Evolutionary conservation across 2,113 vertebrate species (phyloP).

Genomic region (Sphyrna mokarran): DNA sequence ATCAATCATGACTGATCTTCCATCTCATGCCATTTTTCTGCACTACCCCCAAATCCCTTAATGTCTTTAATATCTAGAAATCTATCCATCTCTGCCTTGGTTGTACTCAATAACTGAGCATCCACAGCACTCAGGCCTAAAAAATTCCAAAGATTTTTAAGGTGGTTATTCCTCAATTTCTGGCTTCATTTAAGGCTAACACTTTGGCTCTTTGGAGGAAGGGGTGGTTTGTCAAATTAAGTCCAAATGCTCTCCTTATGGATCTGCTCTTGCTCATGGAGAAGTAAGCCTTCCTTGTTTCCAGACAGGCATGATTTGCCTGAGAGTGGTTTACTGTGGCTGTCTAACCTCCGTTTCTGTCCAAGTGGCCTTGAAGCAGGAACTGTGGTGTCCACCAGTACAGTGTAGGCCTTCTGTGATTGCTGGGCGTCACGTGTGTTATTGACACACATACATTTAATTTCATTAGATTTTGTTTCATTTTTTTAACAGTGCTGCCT

Average conservation of each 20-base stretch:
- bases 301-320: neutral
- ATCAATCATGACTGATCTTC: too few species aligned
- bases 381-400: neutral
- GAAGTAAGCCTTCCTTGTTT: neutral
- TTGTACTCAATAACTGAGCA: too few species aligned
- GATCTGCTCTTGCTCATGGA: neutral
- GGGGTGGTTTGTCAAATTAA: neutral
- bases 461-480: neutral
- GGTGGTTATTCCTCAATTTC: neutral
- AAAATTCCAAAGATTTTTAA: neutral
- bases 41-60: too few species aligned
- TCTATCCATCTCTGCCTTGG: too few species aligned
- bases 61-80: too few species aligned
- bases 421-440: neutral
- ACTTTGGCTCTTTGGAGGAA: neutral
- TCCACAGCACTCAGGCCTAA: too few species aligned
- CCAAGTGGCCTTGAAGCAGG: neutral
- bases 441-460: neutral
- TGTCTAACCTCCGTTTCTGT: neutral
- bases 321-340: neutral
- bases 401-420: neutral
- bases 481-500: neutral
- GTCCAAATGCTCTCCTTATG: neutral
- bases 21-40: too few species aligned
- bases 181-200: neutral